phyloP scores from a whole-genome alignment of 1,140 invertebrate species.

The Euschistus heros region DNA sequence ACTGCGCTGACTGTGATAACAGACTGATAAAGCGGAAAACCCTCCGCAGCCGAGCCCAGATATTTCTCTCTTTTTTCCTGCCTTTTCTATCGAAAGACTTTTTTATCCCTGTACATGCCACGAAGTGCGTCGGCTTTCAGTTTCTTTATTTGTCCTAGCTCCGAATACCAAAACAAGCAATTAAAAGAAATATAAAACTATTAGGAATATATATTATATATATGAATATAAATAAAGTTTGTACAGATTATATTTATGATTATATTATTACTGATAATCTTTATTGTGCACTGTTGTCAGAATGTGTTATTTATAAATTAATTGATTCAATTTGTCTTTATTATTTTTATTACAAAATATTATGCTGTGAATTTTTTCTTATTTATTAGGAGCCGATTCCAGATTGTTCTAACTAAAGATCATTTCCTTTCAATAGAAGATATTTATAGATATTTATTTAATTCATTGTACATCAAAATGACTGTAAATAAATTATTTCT shows the following conservation, averaged over 20 bases:
- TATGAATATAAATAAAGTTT: conserved; percentile 5
- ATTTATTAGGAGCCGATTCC: not conserved
- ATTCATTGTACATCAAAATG: not conserved
- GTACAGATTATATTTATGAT: conserved; percentile 17
- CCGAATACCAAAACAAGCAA: no score
- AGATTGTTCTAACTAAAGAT: not conserved
- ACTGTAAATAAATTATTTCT: conserved; percentile 13
- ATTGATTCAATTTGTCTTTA: not conserved
- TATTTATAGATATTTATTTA: not conserved
- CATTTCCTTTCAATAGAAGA: conserved; percentile 1
- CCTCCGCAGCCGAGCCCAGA: no score
- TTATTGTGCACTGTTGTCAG: conserved; percentile 4
- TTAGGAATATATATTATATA: conserved; percentile 2
- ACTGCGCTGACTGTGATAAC: conserved; percentile 1
- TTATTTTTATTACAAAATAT: no score
- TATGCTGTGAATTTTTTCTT: no score
- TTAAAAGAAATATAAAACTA: conserved; percentile 5
- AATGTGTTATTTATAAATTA: conserved; percentile 6
- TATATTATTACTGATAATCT: conserved; percentile 1
- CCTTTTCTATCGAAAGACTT: no score
- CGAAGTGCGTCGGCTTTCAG: no score
- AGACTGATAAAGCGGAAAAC: conserved; percentile 11
- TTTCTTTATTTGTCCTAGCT: no score
- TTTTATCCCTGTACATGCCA: no score
- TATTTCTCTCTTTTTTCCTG: no score